Percentiles rank a stretch among this genome's conserved stretches.
Evolutionary conservation across 2,888 invertebrate species (phyloP).

Genomic region (Conops quadrifasciatus): DNA sequence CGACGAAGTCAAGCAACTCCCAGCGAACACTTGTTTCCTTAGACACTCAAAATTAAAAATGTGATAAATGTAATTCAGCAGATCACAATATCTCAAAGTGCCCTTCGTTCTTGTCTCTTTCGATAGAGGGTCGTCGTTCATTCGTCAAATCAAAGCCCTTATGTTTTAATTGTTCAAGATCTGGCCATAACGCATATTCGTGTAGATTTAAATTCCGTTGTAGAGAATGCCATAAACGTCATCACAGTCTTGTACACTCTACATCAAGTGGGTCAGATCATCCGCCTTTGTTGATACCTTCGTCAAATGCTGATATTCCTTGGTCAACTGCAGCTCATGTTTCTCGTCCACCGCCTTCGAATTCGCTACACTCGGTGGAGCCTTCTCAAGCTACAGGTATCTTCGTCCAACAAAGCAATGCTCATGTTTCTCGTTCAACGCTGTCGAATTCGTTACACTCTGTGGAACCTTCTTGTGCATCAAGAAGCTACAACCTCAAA

Average conservation of each 20-base stretch:
- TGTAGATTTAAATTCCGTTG: slow-evolving; percentile 21
- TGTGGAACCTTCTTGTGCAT: too few species aligned
- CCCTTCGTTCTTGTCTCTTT: slow-evolving; percentile 13
- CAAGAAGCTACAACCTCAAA: too few species aligned
- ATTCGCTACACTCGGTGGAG: background rate
- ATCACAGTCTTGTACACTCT: slow-evolving; percentile 11
- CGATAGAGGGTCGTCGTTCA: background rate
- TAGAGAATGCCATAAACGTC: slow-evolving; percentile 21
- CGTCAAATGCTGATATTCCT: background rate
- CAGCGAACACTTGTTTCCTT: background rate
- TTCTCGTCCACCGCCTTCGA: slow-evolving; percentile 13
- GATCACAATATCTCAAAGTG: slow-evolving; percentile 34
- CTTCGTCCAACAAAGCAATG: background rate
- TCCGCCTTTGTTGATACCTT: background rate
- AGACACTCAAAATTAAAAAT: background rate
- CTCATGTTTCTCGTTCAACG: too few species aligned
- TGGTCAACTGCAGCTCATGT: slow-evolving; percentile 22
- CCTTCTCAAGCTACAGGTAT: background rate
- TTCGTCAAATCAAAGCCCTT: slow-evolving; percentile 13
- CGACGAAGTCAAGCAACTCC: background rate
- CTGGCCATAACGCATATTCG: slow-evolving; percentile 6
- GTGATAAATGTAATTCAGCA: slow-evolving; percentile 23
- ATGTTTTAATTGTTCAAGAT: slow-evolving; percentile 27
- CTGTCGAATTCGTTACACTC: too few species aligned
- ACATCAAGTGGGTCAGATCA: background rate